Evolutionary conservation across 2,797 vertebrate species (phyloP).

Genomic region (Melanotaenia maccullochi): DNA sequence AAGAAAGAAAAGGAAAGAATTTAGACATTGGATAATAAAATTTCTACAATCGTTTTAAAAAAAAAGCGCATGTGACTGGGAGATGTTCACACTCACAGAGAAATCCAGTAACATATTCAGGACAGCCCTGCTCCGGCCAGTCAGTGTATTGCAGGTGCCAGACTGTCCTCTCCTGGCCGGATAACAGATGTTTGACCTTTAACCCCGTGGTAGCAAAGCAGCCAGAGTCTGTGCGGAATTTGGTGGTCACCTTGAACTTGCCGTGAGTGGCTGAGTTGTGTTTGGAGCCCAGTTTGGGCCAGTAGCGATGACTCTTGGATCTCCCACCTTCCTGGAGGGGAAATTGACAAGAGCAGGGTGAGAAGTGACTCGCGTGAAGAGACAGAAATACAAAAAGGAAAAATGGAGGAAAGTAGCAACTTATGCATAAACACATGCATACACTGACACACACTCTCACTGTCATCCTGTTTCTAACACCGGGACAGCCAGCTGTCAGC

Average conservation of each 20-base stretch:
- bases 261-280: constrained; percentile 97
- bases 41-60: neutral
- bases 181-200: constrained; percentile 96
- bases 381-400: neutral
- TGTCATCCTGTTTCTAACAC: constrained; percentile 14
- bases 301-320: constrained; percentile 95
- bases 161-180: constrained; percentile 94
- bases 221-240: constrained; percentile 97
- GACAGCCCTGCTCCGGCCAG: constrained; percentile 97
- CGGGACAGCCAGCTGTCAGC: constrained; percentile 40
- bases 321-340: constrained; percentile 90
- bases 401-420: neutral
- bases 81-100: constrained; percentile 86
- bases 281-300: constrained; percentile 97
- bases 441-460: constrained; percentile 11
- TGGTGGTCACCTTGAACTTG: constrained; percentile 98
- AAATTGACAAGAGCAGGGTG: neutral
- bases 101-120: constrained; percentile 95
- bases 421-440: neutral
- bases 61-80: neutral
- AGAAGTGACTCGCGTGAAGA: neutral
- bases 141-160: constrained; percentile 99
- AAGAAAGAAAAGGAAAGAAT: neutral
- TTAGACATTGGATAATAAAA: neutral
- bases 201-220: constrained; percentile 97